Evolutionary conservation across 2,797 vertebrate species (phyloP).

Genomic region (Syndactyla subalaris): DNA sequence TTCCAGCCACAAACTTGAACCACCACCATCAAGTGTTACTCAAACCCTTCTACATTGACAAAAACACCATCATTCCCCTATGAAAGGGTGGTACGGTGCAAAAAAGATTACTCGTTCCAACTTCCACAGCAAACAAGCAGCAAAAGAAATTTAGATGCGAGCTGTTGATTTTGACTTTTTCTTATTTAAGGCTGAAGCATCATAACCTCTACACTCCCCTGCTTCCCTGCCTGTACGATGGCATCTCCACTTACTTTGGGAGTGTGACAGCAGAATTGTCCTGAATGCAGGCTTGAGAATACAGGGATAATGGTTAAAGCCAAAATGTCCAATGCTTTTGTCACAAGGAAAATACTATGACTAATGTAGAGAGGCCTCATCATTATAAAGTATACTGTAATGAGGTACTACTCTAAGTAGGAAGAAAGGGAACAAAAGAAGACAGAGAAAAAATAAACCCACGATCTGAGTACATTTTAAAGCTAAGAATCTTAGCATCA

Average conservation of each 20-base stretch:
- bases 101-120: background rate
- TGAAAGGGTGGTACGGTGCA: background rate
- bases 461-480: background rate
- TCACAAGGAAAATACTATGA: background rate
- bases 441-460: background rate
- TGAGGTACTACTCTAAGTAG: background rate
- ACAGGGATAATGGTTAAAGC: background rate
- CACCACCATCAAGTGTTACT: background rate
- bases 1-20: background rate
- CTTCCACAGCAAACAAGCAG: background rate
- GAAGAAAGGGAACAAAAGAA: background rate
- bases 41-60: background rate
- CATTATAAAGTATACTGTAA: background rate
- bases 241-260: background rate
- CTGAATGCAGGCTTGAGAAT: background rate
- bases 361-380: background rate
- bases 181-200: background rate
- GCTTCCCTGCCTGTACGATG: background rate
- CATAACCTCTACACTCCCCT: background rate
- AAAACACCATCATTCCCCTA: background rate
- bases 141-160: background rate
- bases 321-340: background rate
- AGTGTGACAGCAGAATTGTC: background rate
- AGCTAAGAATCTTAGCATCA: conserved; percentile 12
- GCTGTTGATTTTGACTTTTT: background rate